phyloP scores from a whole-genome alignment of 2,113 vertebrate species.

The Nanorana parkeri region DNA sequence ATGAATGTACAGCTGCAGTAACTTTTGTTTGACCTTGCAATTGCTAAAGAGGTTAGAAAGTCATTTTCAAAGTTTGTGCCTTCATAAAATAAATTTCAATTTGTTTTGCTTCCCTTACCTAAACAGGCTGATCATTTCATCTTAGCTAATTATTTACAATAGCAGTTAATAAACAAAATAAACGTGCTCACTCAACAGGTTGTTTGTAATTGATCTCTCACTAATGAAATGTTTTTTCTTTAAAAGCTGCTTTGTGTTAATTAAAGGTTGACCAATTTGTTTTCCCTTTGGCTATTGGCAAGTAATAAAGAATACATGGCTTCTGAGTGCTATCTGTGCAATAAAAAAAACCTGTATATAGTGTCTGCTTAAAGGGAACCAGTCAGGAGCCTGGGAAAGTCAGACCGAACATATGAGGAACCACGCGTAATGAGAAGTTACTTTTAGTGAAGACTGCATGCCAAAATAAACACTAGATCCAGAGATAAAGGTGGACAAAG shows the following conservation, averaged over 20 bases:
- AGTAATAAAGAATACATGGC: slow-evolving; percentile 4
- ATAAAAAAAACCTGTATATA: too few relatives aligned
- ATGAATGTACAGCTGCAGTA: too few relatives aligned
- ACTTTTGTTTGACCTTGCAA: too few relatives aligned
- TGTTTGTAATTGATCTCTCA: slow-evolving; percentile 40
- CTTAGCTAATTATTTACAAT: slow-evolving; percentile 48
- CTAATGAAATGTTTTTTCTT: slow-evolving; percentile 37
- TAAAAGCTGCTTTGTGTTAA: slow-evolving; percentile 43
- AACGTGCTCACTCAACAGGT: slow-evolving; percentile 12
- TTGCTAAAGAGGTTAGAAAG: not conserved
- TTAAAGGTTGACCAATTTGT: slow-evolving; percentile 35
- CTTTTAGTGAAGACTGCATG: too few relatives aligned
- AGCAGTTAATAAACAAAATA: slow-evolving; percentile 39
- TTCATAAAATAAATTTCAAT: slow-evolving; percentile 16
- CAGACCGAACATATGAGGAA: too few relatives aligned
- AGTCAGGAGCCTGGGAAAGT: too few relatives aligned
- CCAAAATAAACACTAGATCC: too few relatives aligned
- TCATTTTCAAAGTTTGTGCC: not conserved
- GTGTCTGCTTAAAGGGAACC: too few relatives aligned
- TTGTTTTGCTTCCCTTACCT: not conserved
- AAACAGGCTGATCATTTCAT: slow-evolving; percentile 18
- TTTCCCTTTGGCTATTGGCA: slow-evolving; percentile 32
- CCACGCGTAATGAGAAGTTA: too few relatives aligned
- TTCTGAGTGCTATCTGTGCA: not conserved
- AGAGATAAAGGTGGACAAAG: too few relatives aligned